phyloP scores from a whole-genome alignment of 2,113 vertebrate species.

The Macroglossus sobrinus region DNA sequence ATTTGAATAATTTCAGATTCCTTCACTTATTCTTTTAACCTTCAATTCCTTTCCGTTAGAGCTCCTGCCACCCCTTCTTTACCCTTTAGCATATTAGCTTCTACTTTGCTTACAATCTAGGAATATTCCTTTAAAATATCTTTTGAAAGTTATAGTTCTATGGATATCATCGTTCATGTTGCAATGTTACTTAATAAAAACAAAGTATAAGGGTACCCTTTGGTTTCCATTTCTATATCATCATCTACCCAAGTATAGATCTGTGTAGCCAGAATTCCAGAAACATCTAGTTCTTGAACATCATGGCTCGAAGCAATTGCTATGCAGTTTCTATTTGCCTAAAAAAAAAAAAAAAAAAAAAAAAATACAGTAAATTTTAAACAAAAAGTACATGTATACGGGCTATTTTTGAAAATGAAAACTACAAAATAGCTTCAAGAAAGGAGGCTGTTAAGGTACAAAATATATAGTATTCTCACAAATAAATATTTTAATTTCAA shows the following conservation, averaged over 20 bases:
- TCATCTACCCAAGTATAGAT: conserved; percentile 98
- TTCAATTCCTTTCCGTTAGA: not conserved
- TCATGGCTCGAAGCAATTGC: conserved; percentile 98
- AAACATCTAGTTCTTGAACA: conserved; percentile 98
- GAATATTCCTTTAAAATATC: not conserved
- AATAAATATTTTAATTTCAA: conserved; percentile 7
- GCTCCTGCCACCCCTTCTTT: not conserved
- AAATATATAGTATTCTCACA: not conserved
- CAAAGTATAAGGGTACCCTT: conserved; percentile 85
- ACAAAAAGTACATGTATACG: not conserved
- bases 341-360: conserved; percentile 74
- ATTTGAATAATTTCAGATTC: not conserved
- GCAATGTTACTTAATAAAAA: conserved; percentile 32
- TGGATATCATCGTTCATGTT: not conserved
- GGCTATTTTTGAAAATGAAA: not conserved
- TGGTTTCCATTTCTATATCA: conserved; percentile 90
- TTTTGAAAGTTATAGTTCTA: not conserved
- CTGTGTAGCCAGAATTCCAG: conserved; percentile 95
- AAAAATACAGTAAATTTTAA: not conserved
- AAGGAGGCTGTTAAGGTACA: not conserved
- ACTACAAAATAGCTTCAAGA: not conserved
- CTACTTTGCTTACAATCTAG: not conserved
- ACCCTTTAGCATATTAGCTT: not conserved
- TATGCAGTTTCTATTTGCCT: conserved; percentile 98
- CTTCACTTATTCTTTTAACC: not conserved